phyloP scores from a whole-genome alignment of 2,888 invertebrate species.

The Standfussiana lucernea region DNA sequence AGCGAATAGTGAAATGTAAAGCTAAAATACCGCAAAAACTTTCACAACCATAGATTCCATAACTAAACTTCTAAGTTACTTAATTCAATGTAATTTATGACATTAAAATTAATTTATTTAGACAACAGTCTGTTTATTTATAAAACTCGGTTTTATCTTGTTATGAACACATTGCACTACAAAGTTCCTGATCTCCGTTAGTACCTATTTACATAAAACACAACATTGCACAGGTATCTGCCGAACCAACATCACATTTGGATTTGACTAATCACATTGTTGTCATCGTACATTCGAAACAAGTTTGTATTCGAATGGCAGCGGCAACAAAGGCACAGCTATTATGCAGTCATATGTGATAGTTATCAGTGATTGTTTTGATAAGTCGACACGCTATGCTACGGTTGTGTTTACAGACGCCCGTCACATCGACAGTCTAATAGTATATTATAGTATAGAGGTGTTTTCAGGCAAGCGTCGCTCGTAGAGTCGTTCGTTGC shows the following conservation, averaged over 20 bases:
- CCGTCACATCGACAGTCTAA: conserved; percentile 37
- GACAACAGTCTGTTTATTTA: conserved; percentile 1
- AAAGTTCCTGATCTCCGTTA: conserved; percentile 16
- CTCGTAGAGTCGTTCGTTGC: conserved; percentile 66
- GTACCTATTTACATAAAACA: neutral
- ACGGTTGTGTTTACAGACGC: conserved; percentile 78
- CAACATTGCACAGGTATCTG: conserved; percentile 8
- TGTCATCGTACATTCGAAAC: conserved; percentile 21
- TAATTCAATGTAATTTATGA: neutral
- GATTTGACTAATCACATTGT: conserved; percentile 14
- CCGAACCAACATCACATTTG: neutral
- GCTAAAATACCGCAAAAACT: neutral
- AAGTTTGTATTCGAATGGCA: conserved; percentile 17
- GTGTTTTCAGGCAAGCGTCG: conserved; percentile 68
- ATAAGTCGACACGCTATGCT: conserved; percentile 75
- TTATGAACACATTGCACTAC: conserved; percentile 7
- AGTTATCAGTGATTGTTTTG: conserved; percentile 74
- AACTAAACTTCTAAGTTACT: neutral
- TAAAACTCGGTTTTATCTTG: conserved; percentile 7
- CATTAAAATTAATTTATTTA: neutral
- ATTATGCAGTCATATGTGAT: conserved; percentile 73
- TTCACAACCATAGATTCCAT: neutral
- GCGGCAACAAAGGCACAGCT: conserved; percentile 54
- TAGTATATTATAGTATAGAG: conserved; percentile 49
- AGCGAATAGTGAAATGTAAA: neutral